phyloP scores from a whole-genome alignment of 2,113 vertebrate species.

The Oryzias woworae region DNA sequence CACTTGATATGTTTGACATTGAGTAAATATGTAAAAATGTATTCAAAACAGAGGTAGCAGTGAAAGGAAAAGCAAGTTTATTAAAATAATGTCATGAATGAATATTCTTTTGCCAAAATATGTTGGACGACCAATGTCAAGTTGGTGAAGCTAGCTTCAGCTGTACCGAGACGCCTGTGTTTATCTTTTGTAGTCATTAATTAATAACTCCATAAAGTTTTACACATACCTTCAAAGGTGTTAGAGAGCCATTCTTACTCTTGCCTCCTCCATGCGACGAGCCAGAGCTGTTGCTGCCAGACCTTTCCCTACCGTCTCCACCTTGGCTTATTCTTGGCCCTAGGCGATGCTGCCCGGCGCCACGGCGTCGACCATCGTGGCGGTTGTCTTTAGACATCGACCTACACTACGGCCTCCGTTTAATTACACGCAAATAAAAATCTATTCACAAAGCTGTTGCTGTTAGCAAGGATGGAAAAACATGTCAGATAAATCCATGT shows the following conservation, averaged over 20 bases:
- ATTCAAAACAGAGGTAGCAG: no score
- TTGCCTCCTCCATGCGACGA: constrained; percentile 82
- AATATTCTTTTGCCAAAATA: no score
- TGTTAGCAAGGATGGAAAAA: constrained; percentile 45
- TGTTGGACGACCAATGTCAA: no score
- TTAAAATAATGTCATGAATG: no score
- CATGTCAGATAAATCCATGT: constrained; percentile 57
- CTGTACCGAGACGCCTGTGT: no score
- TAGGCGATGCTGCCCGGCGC: constrained; percentile 75
- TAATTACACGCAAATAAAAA: background rate
- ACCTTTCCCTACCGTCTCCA: constrained; percentile 79
- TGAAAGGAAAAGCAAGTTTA: no score
- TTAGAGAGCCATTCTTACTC: constrained; percentile 68
- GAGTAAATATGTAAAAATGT: no score
- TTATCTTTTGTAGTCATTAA: no score
- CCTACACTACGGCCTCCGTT: constrained; percentile 5
- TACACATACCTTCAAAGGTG: constrained; percentile 69
- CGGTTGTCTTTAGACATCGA: constrained; percentile 81
- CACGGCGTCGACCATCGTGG: constrained; percentile 77
- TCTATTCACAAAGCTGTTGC: constrained; percentile 7
- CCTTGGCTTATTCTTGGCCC: constrained; percentile 71
- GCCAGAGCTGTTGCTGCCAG: constrained; percentile 81
- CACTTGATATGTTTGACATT: no score
- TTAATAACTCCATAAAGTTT: background rate
- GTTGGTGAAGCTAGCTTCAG: no score